phyloP scores from a whole-genome alignment of 1,140 invertebrate species.

The Zaprionus vittiger region DNA sequence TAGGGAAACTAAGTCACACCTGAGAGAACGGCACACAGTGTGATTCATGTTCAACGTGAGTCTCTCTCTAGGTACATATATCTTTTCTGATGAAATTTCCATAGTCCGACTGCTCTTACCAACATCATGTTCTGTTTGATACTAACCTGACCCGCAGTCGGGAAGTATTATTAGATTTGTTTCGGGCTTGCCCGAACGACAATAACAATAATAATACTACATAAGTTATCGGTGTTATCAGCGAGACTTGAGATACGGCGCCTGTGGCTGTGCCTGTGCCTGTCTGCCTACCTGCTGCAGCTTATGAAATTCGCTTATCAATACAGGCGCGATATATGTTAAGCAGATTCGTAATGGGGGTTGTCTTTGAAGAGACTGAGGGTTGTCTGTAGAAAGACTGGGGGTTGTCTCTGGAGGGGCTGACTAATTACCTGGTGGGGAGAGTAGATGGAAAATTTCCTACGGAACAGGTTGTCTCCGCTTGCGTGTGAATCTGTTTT shows the following conservation, averaged over 20 bases:
- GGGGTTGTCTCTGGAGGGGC: not conserved
- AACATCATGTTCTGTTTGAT: conserved; percentile 57
- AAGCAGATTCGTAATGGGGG: not conserved
- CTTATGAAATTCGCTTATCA: conserved; percentile 47
- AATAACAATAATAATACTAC: conserved; percentile 40
- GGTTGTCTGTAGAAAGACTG: not conserved
- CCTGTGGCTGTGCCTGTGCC: not conserved
- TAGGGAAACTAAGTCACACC: conserved; percentile 1
- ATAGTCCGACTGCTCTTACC: conserved; percentile 58
- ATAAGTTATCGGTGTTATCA: conserved; percentile 61
- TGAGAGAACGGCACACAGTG: not conserved
- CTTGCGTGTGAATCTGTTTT: conserved; percentile 23
- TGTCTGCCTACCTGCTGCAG: not conserved
- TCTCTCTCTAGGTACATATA: not conserved
- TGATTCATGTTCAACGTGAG: conserved; percentile 38
- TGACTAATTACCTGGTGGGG: not conserved
- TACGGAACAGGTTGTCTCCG: conserved; percentile 1
- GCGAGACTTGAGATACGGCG: conserved; percentile 48
- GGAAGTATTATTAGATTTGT: not conserved
- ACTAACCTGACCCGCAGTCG: conserved; percentile 45
- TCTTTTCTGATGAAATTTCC: not conserved
- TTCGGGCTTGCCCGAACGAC: conserved; percentile 16
- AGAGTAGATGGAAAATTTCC: not conserved
- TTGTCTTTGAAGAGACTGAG: not conserved
- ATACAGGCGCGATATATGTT: conserved; percentile 7